A percentile compares a stretch with the other conserved stretches of the same genome.
Evolutionary conservation across 2,113 vertebrate genomes (phyloP).

Genomic region (Riparia riparia): DNA sequence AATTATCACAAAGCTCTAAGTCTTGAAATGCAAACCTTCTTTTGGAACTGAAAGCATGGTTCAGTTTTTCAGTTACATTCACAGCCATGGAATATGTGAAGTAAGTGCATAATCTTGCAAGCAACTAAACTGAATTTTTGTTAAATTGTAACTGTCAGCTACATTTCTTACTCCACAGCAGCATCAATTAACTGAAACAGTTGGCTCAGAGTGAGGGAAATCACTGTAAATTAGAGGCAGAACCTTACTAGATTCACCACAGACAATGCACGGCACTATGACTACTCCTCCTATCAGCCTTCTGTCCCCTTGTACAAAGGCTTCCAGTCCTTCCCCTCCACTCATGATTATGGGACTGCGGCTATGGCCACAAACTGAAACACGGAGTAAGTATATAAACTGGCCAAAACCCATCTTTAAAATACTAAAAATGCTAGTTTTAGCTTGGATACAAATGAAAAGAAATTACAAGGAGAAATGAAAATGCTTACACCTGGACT

Average conservation of each 20-base stretch:
- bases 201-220: neutral
- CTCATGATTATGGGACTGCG: neutral
- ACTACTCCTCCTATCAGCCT: neutral
- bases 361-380: neutral
- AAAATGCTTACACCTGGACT: neutral
- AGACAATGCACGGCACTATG: neutral
- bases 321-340: neutral
- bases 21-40: neutral
- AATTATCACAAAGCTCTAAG: neutral
- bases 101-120: neutral
- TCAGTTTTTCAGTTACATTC: constrained; percentile 1
- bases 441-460: neutral
- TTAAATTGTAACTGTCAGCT: neutral
- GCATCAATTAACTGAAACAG: neutral
- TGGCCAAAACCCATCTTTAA: neutral
- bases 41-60: neutral
- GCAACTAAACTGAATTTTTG: neutral
- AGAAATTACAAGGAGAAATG: neutral
- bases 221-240: neutral
- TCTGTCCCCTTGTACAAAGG: neutral
- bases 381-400: neutral
- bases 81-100: neutral
- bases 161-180: neutral
- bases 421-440: neutral
- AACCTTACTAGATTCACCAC: neutral